Percentiles rank a stretch among this genome's conserved stretches.
phyloP scores from a whole-genome alignment of 2,113 vertebrate genomes.

The Brachyhypopomus occidentalis region DNA sequence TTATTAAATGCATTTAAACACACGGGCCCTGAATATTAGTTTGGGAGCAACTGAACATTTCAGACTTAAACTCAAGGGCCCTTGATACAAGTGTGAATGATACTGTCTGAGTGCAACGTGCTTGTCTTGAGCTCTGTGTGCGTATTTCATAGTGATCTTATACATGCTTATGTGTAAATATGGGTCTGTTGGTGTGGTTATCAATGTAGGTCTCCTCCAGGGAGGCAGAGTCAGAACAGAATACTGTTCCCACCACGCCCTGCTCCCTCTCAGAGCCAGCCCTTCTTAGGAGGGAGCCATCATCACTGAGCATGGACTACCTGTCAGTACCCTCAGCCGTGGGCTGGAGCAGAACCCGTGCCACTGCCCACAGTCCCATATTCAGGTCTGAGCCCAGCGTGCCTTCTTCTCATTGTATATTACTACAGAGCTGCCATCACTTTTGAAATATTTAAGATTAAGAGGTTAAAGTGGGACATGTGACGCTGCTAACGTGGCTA shows the following conservation, averaged over 20 bases:
- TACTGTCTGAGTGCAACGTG: too few relatives aligned
- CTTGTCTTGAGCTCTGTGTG: too few relatives aligned
- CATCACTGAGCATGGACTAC: conserved; percentile 84
- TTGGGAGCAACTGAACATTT: too few relatives aligned
- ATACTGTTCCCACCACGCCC: conserved; percentile 60
- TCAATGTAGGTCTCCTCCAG: conserved; percentile 69
- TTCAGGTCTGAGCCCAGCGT: conserved; percentile 78
- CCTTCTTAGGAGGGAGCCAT: conserved; percentile 67
- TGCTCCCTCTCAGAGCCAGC: conserved; percentile 70
- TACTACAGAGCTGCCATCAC: not conserved
- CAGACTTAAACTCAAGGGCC: too few relatives aligned
- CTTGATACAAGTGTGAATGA: too few relatives aligned
- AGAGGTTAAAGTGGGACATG: too few relatives aligned
- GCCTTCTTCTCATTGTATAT: conserved; percentile 47
- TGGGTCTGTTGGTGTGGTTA: not conserved
- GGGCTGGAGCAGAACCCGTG: conserved; percentile 85
- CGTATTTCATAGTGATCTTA: too few relatives aligned
- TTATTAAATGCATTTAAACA: too few relatives aligned
- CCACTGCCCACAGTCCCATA: conserved; percentile 86
- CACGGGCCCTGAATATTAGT: too few relatives aligned
- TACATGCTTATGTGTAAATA: too few relatives aligned
- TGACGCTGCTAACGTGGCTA: too few relatives aligned
- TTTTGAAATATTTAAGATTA: not conserved
- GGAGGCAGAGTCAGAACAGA: conserved; percentile 78
- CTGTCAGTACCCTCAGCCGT: conserved; percentile 87